Percentiles rank a stretch among this genome's conserved stretches.
Evolutionary conservation across 2,797 vertebrate genomes (phyloP).

Genomic region (Chaenodraco wilsoni): DNA sequence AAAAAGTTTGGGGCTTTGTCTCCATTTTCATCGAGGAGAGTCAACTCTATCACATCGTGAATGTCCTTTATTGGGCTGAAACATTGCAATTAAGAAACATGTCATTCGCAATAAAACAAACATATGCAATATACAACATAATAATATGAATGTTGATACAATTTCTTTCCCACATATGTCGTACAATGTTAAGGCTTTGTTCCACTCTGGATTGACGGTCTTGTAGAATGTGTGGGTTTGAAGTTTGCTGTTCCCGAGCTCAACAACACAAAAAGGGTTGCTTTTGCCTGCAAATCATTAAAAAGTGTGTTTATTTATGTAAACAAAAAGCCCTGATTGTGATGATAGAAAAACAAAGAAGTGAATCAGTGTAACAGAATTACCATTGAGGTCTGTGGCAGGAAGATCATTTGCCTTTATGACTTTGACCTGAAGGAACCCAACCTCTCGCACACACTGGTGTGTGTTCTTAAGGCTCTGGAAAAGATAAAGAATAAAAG

Average conservation of each 20-base stretch:
- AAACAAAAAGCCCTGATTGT: neutral
- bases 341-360: constrained; percentile 5
- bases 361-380: constrained; percentile 3
- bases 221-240: constrained; percentile 94
- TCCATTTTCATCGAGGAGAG: constrained; percentile 93
- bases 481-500: constrained; percentile 16
- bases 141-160: neutral
- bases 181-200: constrained; percentile 94
- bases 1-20: constrained; percentile 92
- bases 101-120: neutral
- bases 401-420: constrained; percentile 91
- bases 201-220: constrained; percentile 95
- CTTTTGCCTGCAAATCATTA: constrained; percentile 88
- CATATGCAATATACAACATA: constrained; percentile 23
- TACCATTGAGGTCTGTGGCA: constrained; percentile 95
- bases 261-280: constrained; percentile 92
- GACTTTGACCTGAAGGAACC: constrained; percentile 95
- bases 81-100: constrained; percentile 31
- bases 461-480: constrained; percentile 89
- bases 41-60: constrained; percentile 91
- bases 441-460: constrained; percentile 86
- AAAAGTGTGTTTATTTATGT: neutral
- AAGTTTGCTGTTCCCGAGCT: constrained; percentile 92
- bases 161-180: neutral
- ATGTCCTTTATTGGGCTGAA: constrained; percentile 95